Evolutionary conservation across 1,140 invertebrate species (phyloP).

Genomic region (Eriosoma lanigerum): DNA sequence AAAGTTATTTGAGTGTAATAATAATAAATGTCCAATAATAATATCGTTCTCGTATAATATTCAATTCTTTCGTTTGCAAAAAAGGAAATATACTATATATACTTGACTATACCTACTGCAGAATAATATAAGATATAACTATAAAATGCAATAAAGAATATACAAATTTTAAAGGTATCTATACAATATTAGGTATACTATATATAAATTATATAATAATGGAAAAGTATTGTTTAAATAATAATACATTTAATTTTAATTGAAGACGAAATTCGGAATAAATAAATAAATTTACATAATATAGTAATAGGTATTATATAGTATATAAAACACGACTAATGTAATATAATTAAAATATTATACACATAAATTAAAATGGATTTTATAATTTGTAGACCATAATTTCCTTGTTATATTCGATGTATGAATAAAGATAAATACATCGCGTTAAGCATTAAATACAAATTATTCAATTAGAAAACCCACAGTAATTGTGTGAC

Average conservation of each 20-base stretch:
- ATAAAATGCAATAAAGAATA: too few relatives aligned
- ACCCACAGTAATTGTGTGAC: not conserved
- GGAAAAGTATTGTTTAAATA: constrained; percentile 7
- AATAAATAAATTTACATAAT: constrained; percentile 19
- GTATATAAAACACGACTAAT: not conserved
- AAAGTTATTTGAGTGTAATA: not conserved
- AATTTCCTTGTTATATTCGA: not conserved
- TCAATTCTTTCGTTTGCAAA: too few relatives aligned
- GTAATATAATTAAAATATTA: not conserved
- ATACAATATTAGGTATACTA: not conserved
- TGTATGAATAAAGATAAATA: constrained; percentile 4
- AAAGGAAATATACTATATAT: too few relatives aligned
- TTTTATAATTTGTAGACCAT: not conserved
- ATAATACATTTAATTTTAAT: constrained; percentile 12
- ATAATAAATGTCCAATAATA: too few relatives aligned
- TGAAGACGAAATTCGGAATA: not conserved
- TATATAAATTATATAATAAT: not conserved
- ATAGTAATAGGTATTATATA: not conserved
- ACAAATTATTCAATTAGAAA: constrained; percentile 13
- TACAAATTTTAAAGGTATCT: too few relatives aligned
- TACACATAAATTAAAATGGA: constrained; percentile 7
- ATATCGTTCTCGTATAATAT: too few relatives aligned
- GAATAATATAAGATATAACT: too few relatives aligned
- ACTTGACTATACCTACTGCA: too few relatives aligned
- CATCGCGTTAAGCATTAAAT: not conserved